Base-by-base conservation (phyloP, 1,140 invertebrate genomes). In the Geopemphigus sp. region DNA sequence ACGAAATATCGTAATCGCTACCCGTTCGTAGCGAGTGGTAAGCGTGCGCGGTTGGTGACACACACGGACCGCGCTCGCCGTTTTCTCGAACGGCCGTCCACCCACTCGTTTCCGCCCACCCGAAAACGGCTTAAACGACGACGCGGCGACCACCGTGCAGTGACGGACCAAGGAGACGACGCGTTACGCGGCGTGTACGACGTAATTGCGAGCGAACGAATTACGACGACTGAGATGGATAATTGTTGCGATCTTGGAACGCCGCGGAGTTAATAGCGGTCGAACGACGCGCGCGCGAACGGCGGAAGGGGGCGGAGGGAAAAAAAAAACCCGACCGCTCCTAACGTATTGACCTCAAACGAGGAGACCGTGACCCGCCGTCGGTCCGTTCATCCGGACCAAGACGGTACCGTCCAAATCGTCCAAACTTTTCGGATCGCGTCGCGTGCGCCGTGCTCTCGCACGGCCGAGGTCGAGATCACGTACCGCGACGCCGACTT, bases 281-380 rank as follows among this genome's bases (percentile, higher is more conserved):
- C 5, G 3, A 73, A 39, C 32, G 3, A 39, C 32, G 8, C 10
- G 3, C 17, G 24, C 39, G 54, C 15, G 26, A 5, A 63, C 29
- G 8, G 19, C 24, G 8, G 14, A 59, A n/a, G 24, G 12, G 26
- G 6, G 12, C 19, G 29, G n/a, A 54, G 12, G 11, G 24, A 73
- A 17, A 73, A 32, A 54, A 56, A 50, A 56, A 57, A 54, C 26
- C 32, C 19, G 59, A 57, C 54, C 73, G 26, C 54, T 76, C 29
- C 54, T 24, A 76, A 76, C 73, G 73, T 76, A 78, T 78, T 61
- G 45, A 78, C 74, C 74, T 78, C 74, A 78, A 14, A 26, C 57
- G 24, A 45, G 17, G 10, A 63, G 74, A 2, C 74, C 74, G 5
- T 78, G 74, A 78, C 74, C 74, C 39, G 22, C 26, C 39, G 32